A percentile compares a stretch with the other conserved stretches of the same genome.
Conservation (phyloP, 1,140 invertebrate genomes). For the Leptinotarsa lineolata region DNA sequence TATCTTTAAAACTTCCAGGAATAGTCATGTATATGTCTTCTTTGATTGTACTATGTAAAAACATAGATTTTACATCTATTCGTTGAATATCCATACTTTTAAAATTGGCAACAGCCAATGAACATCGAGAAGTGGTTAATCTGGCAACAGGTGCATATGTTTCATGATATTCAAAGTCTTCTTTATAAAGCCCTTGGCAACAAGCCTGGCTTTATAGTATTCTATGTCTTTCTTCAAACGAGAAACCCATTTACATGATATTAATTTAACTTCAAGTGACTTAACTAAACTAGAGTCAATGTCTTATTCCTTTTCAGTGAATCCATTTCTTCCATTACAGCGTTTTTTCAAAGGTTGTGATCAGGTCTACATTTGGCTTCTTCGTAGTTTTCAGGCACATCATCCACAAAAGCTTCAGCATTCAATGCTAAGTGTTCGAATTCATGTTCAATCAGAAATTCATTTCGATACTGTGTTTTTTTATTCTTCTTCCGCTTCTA, state of each 20-base stretch:
- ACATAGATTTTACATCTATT: constrained; percentile 48
- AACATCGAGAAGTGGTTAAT: constrained; percentile 42
- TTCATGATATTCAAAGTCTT: constrained; percentile 49
- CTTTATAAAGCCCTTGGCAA: constrained; percentile 52
- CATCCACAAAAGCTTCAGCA: not conserved
- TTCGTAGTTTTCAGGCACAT: constrained; percentile 3
- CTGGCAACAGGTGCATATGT: constrained; percentile 52
- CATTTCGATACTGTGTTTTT: not conserved
- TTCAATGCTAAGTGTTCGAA: not conserved
- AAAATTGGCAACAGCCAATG: constrained; percentile 43
- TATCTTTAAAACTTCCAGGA: constrained; percentile 32
- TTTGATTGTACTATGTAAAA: constrained; percentile 38
- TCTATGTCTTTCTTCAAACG: constrained; percentile 35
- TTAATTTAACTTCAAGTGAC: constrained; percentile 36
- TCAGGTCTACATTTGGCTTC: not conserved
- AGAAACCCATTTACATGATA: constrained; percentile 54
- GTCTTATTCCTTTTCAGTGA: constrained; percentile 50
- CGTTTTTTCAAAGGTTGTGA: constrained; percentile 39
- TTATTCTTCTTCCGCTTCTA: no score
- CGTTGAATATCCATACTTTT: constrained; percentile 41
- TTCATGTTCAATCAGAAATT: not conserved
- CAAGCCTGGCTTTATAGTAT: constrained; percentile 54
- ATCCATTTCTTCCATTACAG: constrained; percentile 48
- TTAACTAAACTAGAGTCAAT: constrained; percentile 44
- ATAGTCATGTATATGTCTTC: constrained; percentile 42